Conservation (phyloP, 2,888 invertebrate genomes). For the Stenchaetothrips biformis region DNA sequence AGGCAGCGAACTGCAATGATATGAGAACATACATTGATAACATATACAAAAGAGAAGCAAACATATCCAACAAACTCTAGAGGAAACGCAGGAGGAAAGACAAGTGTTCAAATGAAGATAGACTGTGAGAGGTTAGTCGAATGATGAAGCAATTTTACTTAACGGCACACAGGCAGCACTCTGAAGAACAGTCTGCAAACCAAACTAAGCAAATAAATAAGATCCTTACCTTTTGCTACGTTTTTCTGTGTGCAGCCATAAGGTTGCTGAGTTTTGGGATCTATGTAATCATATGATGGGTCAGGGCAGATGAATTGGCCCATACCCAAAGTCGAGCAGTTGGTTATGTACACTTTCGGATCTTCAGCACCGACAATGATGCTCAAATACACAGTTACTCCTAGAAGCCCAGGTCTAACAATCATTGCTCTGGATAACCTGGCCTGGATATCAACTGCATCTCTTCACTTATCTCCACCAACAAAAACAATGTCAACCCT, state of each 20-base stretch:
- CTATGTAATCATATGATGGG: slow-evolving; percentile 63
- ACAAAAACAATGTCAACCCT: slow-evolving; percentile 2
- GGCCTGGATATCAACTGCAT: not conserved
- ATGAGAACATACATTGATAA: slow-evolving; percentile 21
- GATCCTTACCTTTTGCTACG: slow-evolving; percentile 64
- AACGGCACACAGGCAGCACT: too few relatives aligned
- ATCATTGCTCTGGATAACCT: not conserved
- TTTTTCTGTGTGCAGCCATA: slow-evolving; percentile 73
- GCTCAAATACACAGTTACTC: not conserved
- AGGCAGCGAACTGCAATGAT: slow-evolving; percentile 66
- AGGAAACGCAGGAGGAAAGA: not conserved
- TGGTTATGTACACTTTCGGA: slow-evolving; percentile 40
- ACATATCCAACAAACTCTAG: not conserved
- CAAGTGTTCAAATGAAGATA: slow-evolving; percentile 5
- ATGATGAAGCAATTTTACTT: slow-evolving; percentile 9
- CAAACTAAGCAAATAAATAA: slow-evolving; percentile 34
- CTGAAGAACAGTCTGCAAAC: too few relatives aligned
- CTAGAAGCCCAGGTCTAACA: not conserved
- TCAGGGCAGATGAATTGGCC: slow-evolving; percentile 82
- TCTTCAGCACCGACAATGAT: not conserved
- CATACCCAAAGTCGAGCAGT: slow-evolving; percentile 67
- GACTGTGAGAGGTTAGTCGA: not conserved
- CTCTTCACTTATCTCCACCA: not conserved
- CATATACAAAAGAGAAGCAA: slow-evolving; percentile 28
- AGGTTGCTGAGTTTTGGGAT: slow-evolving; percentile 83